Evolutionary conservation across 2,797 vertebrate species (phyloP).

Genomic region (Balearica regulorum): DNA sequence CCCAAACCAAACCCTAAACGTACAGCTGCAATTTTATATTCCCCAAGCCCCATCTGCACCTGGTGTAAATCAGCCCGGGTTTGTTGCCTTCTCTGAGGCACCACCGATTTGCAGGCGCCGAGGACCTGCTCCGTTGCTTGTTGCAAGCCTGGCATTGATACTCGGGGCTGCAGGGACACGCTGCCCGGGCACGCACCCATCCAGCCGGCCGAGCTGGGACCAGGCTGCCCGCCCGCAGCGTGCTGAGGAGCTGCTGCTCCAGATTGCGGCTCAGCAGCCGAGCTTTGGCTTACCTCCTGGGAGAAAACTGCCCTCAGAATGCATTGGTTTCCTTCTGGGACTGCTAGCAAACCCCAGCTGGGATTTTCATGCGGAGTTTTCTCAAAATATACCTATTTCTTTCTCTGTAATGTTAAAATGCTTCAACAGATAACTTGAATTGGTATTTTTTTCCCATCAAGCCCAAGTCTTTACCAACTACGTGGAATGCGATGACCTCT

Average conservation of each 20-base stretch:
- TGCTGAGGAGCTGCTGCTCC: not conserved
- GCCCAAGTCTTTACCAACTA: not conserved
- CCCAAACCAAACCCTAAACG: not conserved
- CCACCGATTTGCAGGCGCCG: not conserved
- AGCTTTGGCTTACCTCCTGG: not conserved
- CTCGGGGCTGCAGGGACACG: not conserved
- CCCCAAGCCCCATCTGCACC: not conserved
- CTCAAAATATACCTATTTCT: not conserved
- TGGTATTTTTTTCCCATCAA: not conserved
- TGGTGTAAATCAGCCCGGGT: not conserved
- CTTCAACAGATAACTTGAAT: not conserved
- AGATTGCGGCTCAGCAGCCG: fast-evolving
- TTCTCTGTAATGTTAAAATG: not conserved
- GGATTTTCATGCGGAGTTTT: not conserved
- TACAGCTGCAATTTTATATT: not conserved
- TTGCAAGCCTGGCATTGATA: too few relatives aligned
- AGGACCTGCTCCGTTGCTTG: not conserved
- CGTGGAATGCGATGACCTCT: fast-evolving
- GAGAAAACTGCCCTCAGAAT: not conserved
- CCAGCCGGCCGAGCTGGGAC: not conserved
- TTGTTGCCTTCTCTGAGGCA: not conserved
- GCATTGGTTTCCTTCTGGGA: not conserved
- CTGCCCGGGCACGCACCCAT: fast-evolving
- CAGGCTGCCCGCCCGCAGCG: not conserved
- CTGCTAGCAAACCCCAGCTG: not conserved